Conservation (phyloP, 1,140 invertebrate species). For the Anagrus nilaparvatae region DNA sequence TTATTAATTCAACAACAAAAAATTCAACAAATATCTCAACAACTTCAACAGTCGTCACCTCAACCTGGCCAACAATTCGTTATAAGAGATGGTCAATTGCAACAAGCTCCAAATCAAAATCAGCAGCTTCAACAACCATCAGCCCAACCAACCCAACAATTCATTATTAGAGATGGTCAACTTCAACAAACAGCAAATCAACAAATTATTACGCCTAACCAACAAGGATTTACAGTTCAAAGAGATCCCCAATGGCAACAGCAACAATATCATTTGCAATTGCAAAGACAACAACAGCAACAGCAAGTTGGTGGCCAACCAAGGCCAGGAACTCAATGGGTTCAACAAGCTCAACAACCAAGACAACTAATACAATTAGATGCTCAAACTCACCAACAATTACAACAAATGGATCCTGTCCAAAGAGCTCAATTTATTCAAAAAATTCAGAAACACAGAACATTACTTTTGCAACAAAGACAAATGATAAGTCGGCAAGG, state of each 20-base stretch:
- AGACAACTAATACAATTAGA: constrained; percentile 65
- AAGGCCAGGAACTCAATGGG: constrained; percentile 36
- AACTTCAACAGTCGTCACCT: constrained; percentile 38
- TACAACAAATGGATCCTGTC: constrained; percentile 69
- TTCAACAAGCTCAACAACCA: constrained; percentile 41
- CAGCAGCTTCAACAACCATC: too few relatives aligned
- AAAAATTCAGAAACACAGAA: constrained; percentile 60
- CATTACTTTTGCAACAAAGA: constrained; percentile 43
- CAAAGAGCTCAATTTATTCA: constrained; percentile 67
- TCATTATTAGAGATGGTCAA: constrained; percentile 44
- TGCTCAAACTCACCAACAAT: constrained; percentile 69
- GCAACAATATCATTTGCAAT: constrained; percentile 35
- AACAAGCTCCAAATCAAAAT: constrained; percentile 41
- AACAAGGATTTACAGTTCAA: constrained; percentile 42
- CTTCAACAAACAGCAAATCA: constrained; percentile 43
- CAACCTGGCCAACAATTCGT: constrained; percentile 47
- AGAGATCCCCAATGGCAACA: constrained; percentile 51
- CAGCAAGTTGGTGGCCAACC: constrained; percentile 39
- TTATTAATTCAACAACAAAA: constrained; percentile 35
- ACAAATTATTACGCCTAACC: constrained; percentile 38
- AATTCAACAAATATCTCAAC: constrained; percentile 41
- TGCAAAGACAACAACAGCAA: constrained; percentile 37
- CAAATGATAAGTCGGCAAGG: constrained; percentile 44
- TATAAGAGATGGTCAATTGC: constrained; percentile 44
- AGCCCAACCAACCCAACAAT: constrained; percentile 49